Percentiles rank a stretch among this genome's conserved stretches.
phyloP scores from a whole-genome alignment of 2,888 invertebrate species.

The Corythucha ciliata region DNA sequence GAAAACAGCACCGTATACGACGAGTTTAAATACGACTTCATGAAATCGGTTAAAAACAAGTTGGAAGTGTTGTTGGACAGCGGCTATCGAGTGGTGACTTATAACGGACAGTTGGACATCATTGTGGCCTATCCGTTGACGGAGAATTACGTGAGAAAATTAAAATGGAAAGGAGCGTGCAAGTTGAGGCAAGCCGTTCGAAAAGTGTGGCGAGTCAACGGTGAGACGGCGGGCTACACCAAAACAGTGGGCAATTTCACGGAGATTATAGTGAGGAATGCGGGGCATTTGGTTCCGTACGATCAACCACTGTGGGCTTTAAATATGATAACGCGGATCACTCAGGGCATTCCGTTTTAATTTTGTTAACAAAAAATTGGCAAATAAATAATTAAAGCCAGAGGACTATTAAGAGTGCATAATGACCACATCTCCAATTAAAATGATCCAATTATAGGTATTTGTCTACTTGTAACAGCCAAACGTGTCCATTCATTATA shows the following conservation, averaged over 20 bases:
- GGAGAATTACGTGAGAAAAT: constrained; percentile 60
- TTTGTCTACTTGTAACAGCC: no score
- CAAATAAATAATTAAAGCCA: no score
- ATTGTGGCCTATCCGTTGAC: constrained; percentile 84
- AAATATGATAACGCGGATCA: constrained; percentile 61
- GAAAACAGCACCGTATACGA: constrained; percentile 52
- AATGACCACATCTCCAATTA: no score
- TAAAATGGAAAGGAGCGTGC: constrained; percentile 57
- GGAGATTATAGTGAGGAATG: constrained; percentile 64
- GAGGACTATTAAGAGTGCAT: no score
- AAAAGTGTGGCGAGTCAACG: constrained; percentile 54
- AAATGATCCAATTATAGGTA: no score
- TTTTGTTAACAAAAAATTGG: no score
- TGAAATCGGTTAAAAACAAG: constrained; percentile 66
- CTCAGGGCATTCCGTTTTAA: constrained; percentile 46
- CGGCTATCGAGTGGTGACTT: constrained; percentile 61
- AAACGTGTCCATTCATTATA: no score
- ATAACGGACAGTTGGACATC: constrained; percentile 87
- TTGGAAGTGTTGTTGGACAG: constrained; percentile 56
- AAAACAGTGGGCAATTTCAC: constrained; percentile 56
- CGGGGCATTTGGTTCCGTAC: constrained; percentile 72
- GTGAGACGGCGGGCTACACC: constrained; percentile 64
- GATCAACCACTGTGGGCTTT: constrained; percentile 71
- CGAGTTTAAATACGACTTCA: constrained; percentile 59
- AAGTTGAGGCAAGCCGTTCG: constrained; percentile 57